Evolutionary conservation across 92 coral and sea anemone genomes (phyloP).

Genomic region (Palythoa grandis): DNA sequence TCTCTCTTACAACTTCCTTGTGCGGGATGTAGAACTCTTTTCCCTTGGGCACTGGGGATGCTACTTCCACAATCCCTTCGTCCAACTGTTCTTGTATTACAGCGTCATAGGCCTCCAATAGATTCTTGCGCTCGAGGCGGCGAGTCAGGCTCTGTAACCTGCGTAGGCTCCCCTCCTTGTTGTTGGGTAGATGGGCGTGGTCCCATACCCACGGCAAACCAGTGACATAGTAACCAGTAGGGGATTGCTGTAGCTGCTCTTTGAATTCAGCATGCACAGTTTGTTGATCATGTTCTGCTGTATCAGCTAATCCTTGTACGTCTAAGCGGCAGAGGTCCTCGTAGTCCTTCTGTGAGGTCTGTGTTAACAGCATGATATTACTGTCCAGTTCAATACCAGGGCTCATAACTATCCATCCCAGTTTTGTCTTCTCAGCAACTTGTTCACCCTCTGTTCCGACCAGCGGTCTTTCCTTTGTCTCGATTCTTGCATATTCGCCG

Average conservation of each 20-base stretch:
- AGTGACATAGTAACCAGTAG: conserved; percentile 24
- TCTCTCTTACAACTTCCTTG: conserved; percentile 7
- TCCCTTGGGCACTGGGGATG: not conserved
- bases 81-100: conserved; percentile 22
- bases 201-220: conserved; percentile 29
- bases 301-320: conserved; percentile 6
- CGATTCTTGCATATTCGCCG: conserved; percentile 21
- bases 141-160: conserved; percentile 14
- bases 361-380: not conserved
- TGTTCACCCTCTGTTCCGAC: conserved; percentile 7
- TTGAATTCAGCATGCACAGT: conserved; percentile 27
- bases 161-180: conserved; percentile 18
- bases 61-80: conserved; percentile 24
- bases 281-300: conserved; percentile 9
- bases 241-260: conserved; percentile 14
- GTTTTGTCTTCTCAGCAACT: conserved; percentile 30
- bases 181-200: conserved; percentile 34
- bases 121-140: not conserved
- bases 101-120: conserved; percentile 5
- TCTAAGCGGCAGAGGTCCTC: conserved; percentile 24
- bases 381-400: conserved; percentile 14
- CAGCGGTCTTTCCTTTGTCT: not conserved
- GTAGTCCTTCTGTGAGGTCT: not conserved
- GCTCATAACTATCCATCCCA: conserved; percentile 36
- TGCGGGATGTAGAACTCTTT: conserved; percentile 24